Conservation (phyloP, 1,140 invertebrate species). For the Homalodisca vitripennis region DNA sequence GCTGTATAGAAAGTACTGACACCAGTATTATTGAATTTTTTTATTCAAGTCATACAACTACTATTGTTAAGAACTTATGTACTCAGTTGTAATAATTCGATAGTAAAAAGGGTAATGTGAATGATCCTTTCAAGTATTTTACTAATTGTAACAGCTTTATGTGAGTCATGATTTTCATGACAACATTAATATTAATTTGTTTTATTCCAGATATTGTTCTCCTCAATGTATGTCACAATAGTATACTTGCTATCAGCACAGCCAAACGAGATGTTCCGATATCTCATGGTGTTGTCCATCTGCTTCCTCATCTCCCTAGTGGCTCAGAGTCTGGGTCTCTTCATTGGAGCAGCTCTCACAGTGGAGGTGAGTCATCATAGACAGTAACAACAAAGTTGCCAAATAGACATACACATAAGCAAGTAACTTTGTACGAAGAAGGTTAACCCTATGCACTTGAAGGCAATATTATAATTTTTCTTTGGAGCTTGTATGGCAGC, state of each 20-base stretch:
- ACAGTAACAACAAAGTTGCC: not conserved
- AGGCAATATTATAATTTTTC: not conserved
- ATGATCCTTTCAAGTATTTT: no score
- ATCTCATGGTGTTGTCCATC: slow-evolving; percentile 85
- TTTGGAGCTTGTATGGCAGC: not conserved
- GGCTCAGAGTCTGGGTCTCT: slow-evolving; percentile 86
- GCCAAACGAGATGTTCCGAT: slow-evolving; percentile 79
- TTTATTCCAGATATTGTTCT: slow-evolving; percentile 84
- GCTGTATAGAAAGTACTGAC: no score
- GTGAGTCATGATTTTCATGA: no score
- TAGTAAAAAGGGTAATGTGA: no score
- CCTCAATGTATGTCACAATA: slow-evolving; percentile 86
- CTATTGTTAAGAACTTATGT: no score
- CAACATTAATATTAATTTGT: no score
- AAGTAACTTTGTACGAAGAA: not conserved
- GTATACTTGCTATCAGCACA: slow-evolving; percentile 96
- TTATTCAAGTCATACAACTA: no score
- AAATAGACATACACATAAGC: not conserved
- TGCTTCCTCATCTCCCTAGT: slow-evolving; percentile 87
- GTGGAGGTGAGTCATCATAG: slow-evolving; percentile 65
- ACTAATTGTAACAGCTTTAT: no score
- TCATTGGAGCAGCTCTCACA: slow-evolving; percentile 89
- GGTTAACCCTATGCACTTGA: not conserved
- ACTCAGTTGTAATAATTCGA: no score
- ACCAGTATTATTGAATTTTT: no score